Base-by-base conservation (phyloP, 2,888 invertebrate genomes). In the Desoria tigrina region DNA sequence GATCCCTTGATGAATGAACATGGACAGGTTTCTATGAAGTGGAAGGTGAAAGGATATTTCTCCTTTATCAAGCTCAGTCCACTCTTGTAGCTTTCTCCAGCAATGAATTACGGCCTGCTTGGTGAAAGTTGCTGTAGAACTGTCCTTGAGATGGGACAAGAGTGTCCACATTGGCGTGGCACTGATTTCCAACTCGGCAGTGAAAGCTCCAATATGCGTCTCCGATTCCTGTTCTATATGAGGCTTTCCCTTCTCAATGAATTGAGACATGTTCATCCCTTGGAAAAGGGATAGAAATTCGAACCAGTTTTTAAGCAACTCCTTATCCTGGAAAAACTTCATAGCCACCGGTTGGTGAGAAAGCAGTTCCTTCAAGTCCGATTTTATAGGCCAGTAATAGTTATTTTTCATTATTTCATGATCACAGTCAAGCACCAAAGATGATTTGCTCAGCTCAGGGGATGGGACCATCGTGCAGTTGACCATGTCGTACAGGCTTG, bases 151-250 rank as follows among this genome's bases (percentile, higher is more conserved):
- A 82, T 97, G 96, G 55, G 90, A 89, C 63, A 95, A 89, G 64
- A 97, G 86, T n/a, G 94, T 93, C 94, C 96, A 96, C 94, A 97
- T 94, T 1, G 96, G 94, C 82, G 95, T 94, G 6, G 96, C 93
- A 77, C 93, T 93, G 18, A 95, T 94, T 82, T 97, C 97, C 75
- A 97, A 82, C 83, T 98, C 97, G 75, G 95, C 95, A 71, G 94
- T 93, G 83, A 96, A 97, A 27, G 96, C 95, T 50, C 95, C 94
- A 82, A 95, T 96, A 82, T 97, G 97, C 24, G 94, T 93, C 74
- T 93, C 93, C 55, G 95, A 94, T 81, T 97, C 97, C 82, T 92
- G 95, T 83, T 96, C 95, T n/a, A 97, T 90, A 82, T 97, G 96
- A 59, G 90, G 89, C 76, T 76, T 63, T 18, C 61, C 68, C 27